Conservation (phyloP, 2,888 invertebrate genomes). For the Scelioninae gen. 1 region DNA sequence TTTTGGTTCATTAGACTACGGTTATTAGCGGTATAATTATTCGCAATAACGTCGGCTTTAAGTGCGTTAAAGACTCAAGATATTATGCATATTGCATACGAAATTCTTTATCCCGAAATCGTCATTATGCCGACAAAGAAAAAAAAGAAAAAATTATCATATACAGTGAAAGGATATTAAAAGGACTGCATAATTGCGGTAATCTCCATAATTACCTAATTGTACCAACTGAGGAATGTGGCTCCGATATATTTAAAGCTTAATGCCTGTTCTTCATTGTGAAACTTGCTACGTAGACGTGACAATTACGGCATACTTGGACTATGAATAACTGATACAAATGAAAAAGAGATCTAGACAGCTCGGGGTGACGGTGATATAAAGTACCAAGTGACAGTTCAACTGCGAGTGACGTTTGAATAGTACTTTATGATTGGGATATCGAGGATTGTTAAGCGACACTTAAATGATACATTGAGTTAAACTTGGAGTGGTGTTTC, state of each 20-base stretch:
- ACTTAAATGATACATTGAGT: conserved; percentile 5
- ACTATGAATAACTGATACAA: conserved; percentile 15
- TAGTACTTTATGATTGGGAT: conserved; percentile 5
- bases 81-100: conserved; percentile 27
- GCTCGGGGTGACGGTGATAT: neutral
- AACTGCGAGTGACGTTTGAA: conserved; percentile 13
- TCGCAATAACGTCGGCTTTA: conserved; percentile 35
- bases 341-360: neutral
- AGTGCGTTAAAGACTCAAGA: conserved; percentile 20
- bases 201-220: conserved; percentile 53
- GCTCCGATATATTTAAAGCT: conserved; percentile 36
- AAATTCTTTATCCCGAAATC: conserved; percentile 28
- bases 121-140: neutral
- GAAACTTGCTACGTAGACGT: neutral
- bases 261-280: conserved; percentile 38
- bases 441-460: conserved; percentile 13
- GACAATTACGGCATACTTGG: conserved; percentile 33
- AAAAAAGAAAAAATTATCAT: conserved; percentile 39
- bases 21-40: conserved; percentile 39
- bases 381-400: neutral
- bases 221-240: conserved; percentile 10
- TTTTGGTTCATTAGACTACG: conserved; percentile 24
- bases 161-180: conserved; percentile 43
- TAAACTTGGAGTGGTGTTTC: conserved; percentile 17
- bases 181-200: conserved; percentile 42